Base-by-base conservation (phyloP, 2,888 invertebrate species). In the Chymomyza caudatula region DNA sequence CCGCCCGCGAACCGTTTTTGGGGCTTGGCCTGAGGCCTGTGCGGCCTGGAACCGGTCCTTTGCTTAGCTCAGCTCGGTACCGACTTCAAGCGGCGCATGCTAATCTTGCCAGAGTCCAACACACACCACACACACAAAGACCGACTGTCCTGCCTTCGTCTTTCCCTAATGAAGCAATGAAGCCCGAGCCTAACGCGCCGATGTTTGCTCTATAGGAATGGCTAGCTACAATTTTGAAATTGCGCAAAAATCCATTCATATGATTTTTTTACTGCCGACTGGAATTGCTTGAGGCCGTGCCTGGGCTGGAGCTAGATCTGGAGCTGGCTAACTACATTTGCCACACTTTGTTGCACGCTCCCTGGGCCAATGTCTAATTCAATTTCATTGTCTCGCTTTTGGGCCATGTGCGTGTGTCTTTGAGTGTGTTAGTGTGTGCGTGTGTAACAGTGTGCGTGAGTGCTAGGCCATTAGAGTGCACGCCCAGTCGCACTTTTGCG, bases 81-180 rank as follows among this genome's bases (percentile, higher is more conserved):
- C n/a, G n/a, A n/a, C n/a, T 19, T n/a, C 17, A 13, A 17, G 5
- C 22, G 15, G 8, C 58, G 67, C 69, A 73, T 67, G 80, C 74
- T 76, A 73, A 80, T 76, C 71, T 74, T 62, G 63, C 65, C n/a
- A 19, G 4, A 25, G 25, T 13, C 15, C 17, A n/a, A 4, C 13
- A 19, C n/a, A 13, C 17, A 8, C n/a, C 55, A 47, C 17, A 43
- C n/a, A n/a, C n/a, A 15, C 15, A 49, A 2, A 17, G 51, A 20
- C 51, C 20, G 19, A 51, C 60, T 52, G 58, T 43, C 65, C 54
- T 53, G 23, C 44, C 49, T 44, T 57, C 55, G 55, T 42, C 71
- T 56, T 13, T 20, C 4, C 74, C 80, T 80, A 80, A 80, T 83
- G 72, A 76, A 71, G 73, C 76, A 82, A 71, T 82, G 82, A 77